Evolutionary conservation across 2,113 vertebrate species (phyloP), one percentile per base, ranked within the genome.

Genomic region (Odocoileus virginianus): DNA sequence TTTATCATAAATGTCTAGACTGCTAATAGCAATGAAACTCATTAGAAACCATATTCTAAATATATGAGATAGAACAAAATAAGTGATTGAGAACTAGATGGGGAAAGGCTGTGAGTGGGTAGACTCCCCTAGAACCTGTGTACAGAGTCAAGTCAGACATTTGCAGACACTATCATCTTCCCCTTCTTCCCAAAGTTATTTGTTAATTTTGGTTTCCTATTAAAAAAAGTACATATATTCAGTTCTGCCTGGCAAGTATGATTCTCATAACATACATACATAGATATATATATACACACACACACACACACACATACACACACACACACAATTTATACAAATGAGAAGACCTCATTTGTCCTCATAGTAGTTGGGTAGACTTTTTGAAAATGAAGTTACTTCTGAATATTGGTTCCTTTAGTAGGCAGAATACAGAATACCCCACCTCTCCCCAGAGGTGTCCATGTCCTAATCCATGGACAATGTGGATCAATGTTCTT

Each of bases 1-100:
- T 98, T 97, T 25, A 95, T 98, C 98, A 87, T 93, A 85, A 97
- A 45, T 97, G 93, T 96, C 97, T 78, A 90, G 94, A 83, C 71
- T 96, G 79, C 83, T 98, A 94, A 86, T 54, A 97, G 43, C 43
- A 87, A 96, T 97, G 61, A 58, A 97, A 36, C 40, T 94, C 64
- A 45, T 86, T 94, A 95, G 76, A 91, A 74, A 61, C 87, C 88
- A 89, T 88, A 96, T 50, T 61, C 7, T 16, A 79, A 50, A 94
- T 97, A 94, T 86, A 96, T 25, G 57, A 16, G 17, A 97, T 93
- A 5, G 87, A 92, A 84, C 17, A 10, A n/a, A 91, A 95, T 3
- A 67, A 64, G 45, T 87, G 54, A 87, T 25, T 76, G 91, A 96
- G 57, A 96, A 54, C 23, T 36, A 95, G 79, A 60, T 82, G 28